Base-by-base conservation (phyloP, 2,888 invertebrate species). In the Rotaria sp. region DNA sequence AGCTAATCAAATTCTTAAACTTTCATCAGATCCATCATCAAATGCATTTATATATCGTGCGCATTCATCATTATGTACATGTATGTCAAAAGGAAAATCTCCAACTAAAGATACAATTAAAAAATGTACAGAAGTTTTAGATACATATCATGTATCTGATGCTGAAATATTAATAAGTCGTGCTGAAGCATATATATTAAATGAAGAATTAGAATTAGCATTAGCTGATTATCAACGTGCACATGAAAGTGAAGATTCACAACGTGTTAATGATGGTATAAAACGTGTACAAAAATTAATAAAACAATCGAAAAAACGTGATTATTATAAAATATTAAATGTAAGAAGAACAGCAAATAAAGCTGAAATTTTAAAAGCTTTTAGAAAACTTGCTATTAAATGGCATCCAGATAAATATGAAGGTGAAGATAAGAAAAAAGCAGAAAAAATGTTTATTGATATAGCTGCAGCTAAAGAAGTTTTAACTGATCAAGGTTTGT, bases 401-500 rank as follows among this genome's bases (percentile, higher is more conserved):
- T 99, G 98, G 97, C 99, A 99, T 92, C 99, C 99, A 0, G 99
- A 99, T 92, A 96, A 95, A 92, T 97, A 94, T 92, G 93, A 93
- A 85, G 93, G 93, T 85, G 91, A 89, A 8, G 91, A 92, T 38
- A 97, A 97, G 92, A 95, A 96, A 90, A 93, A 94, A 85, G 99
- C 99, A 0, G 95, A 99, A 92, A 96, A 96, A 92, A 96, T 95
- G 92, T 99, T 99, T 91, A 97, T 99, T 88, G 98, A 99, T 91
- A 95, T 99, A 89, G 99, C 98, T 5, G 96, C 97, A 74, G 99
- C 99, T 86, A 99, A 99, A 92, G 99, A 99, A 93, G 97, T 96
- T 35, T 91, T 94, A 26, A 93, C 93, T 75, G 93, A 94, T 91
- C 92, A 93, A 89, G 93, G 93, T 93, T 80, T 24, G 21, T 45